Conservation (phyloP, 2,888 invertebrate genomes). For the Unio delphinus region DNA sequence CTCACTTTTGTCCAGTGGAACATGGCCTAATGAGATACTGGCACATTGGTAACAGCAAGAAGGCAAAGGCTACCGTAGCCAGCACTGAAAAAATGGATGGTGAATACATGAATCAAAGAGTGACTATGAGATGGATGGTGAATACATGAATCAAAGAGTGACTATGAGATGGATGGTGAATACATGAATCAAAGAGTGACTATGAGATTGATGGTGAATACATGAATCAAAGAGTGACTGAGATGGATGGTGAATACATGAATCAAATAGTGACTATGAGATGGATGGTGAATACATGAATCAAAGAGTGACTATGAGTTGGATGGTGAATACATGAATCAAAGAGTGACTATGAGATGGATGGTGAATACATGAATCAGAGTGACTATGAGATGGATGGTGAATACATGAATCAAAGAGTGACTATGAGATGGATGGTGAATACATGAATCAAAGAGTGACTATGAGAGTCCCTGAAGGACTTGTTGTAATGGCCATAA, state of each 20-base stretch:
- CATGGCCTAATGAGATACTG: conserved; percentile 92
- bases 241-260: neutral
- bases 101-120: too few species aligned
- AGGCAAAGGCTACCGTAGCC: conserved; percentile 96
- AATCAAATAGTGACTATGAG: too few species aligned
- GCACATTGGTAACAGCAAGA: conserved; percentile 96
- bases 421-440: conserved; percentile 1
- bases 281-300: neutral
- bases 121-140: too few species aligned
- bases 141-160: too few species aligned
- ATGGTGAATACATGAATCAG: too few species aligned
- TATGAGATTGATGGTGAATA: neutral
- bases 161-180: neutral
- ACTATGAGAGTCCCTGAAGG: too few species aligned
- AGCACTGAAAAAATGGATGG: conserved; percentile 77
- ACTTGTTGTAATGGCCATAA: too few species aligned
- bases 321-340: neutral
- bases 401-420: too few species aligned
- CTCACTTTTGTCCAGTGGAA: conserved; percentile 76
- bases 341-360: too few species aligned
- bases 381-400: neutral
- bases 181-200: too few species aligned
- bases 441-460: too few species aligned
- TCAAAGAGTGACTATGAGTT: neutral
- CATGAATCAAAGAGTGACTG: too few species aligned